Percentiles rank a stretch among this genome's conserved stretches.
phyloP scores from a whole-genome alignment of 2,113 vertebrate species.

The Sander lucioperca region DNA sequence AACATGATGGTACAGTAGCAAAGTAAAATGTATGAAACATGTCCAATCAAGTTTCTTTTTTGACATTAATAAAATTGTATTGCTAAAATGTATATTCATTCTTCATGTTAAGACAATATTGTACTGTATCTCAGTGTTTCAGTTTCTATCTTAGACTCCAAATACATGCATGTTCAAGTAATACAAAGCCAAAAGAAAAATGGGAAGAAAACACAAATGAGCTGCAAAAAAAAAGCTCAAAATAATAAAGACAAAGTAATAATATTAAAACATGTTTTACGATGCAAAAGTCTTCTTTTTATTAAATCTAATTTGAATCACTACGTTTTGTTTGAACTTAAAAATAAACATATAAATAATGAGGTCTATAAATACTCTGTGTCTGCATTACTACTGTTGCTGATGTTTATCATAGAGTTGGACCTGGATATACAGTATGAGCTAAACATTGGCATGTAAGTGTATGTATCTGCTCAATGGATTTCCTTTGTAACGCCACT shows the following conservation, averaged over 20 bases:
- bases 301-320: not conserved
- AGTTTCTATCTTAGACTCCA: not conserved
- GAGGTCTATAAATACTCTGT: not conserved
- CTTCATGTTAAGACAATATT: not conserved
- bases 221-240: not conserved
- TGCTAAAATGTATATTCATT: not conserved
- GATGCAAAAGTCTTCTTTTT: not conserved
- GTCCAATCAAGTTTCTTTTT: not conserved
- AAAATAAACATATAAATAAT: slow-evolving; percentile 5
- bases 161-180: not conserved
- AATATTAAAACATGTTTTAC: not conserved
- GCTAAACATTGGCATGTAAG: not conserved
- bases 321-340: no score
- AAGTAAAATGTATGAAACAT: no score
- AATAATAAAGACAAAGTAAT: not conserved
- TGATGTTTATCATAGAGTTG: not conserved
- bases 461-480: not conserved
- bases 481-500: not conserved
- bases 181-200: not conserved
- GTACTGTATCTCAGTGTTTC: not conserved
- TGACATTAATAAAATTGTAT: not conserved
- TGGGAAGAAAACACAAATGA: not conserved
- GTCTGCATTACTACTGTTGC: not conserved
- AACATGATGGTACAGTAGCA: not conserved
- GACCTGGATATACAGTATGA: not conserved